Evolutionary conservation across 53 echinoderm and acorn worm genomes (phyloP).

Genomic region (Holothuria leucospilota): DNA sequence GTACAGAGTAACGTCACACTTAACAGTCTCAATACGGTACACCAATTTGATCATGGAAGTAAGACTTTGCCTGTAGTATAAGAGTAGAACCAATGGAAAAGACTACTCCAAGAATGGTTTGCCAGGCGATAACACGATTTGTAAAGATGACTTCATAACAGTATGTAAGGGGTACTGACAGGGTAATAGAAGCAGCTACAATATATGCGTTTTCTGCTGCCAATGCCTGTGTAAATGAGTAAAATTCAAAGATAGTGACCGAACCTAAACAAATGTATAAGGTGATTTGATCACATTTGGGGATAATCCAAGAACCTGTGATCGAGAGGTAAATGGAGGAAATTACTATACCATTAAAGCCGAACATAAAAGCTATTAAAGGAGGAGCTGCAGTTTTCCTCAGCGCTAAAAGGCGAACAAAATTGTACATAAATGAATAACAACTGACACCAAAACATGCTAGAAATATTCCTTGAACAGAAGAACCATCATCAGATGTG

Average conservation of each 20-base stretch:
- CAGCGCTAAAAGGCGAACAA: not conserved
- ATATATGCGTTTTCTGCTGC: not conserved
- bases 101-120: too few relatives aligned
- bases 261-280: not conserved
- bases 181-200: not conserved
- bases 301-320: constrained; percentile 16
- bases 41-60: too few relatives aligned
- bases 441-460: not conserved
- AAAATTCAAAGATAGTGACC: not conserved
- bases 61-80: too few relatives aligned
- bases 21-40: too few relatives aligned
- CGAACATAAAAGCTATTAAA: not conserved
- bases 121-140: too few relatives aligned
- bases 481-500: not conserved
- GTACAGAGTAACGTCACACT: too few relatives aligned
- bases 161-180: not conserved
- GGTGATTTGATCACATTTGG: not conserved
- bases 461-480: not conserved
- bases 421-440: too few relatives aligned
- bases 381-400: not conserved
- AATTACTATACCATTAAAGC: not conserved
- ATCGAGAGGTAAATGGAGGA: not conserved
- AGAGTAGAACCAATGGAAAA: too few relatives aligned
- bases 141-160: not conserved
- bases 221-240: not conserved